Conservation (phyloP, 2,113 vertebrate species). For the Hippocampus guttulatus region DNA sequence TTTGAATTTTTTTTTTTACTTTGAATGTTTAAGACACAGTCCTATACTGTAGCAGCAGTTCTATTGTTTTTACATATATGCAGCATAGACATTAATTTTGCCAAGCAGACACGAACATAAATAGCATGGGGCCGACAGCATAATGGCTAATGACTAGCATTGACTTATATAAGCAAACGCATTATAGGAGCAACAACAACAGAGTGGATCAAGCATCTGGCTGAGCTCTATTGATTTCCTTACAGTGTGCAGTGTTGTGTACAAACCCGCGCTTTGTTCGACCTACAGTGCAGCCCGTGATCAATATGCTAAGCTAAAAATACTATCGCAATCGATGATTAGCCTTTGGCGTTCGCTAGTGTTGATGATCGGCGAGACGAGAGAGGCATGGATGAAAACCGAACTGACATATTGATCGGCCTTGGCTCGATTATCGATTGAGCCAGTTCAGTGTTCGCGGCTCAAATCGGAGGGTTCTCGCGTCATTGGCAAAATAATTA, state of each 20-base stretch:
- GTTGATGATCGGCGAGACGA: conserved; percentile 41
- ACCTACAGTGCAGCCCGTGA: conserved; percentile 26
- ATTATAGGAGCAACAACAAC: conserved; percentile 28
- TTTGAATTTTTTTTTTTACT: background rate
- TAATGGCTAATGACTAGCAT: conserved; percentile 1
- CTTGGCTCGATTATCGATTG: conserved; percentile 36
- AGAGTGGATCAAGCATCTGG: conserved; percentile 30
- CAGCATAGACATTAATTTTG: background rate
- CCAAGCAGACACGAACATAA: background rate
- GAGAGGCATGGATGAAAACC: conserved; percentile 46
- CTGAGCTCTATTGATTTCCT: conserved; percentile 42
- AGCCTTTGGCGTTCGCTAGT: conserved; percentile 35
- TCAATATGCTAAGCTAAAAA: conserved; percentile 62
- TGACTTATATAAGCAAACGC: conserved; percentile 30
- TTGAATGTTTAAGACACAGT: background rate
- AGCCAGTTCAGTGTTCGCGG: background rate
- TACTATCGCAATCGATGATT: conserved; percentile 59
- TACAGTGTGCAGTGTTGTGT: conserved; percentile 21
- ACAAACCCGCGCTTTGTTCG: conserved; percentile 34
- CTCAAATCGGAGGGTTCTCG: conserved; percentile 3
- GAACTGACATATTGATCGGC: conserved; percentile 52
- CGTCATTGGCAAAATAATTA: conserved; percentile 56
- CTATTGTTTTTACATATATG: too few relatives aligned
- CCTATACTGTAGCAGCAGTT: too few relatives aligned
- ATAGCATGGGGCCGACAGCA: background rate